Base-by-base conservation (phyloP, 2,797 vertebrate species). In the Prunella strophiata region DNA sequence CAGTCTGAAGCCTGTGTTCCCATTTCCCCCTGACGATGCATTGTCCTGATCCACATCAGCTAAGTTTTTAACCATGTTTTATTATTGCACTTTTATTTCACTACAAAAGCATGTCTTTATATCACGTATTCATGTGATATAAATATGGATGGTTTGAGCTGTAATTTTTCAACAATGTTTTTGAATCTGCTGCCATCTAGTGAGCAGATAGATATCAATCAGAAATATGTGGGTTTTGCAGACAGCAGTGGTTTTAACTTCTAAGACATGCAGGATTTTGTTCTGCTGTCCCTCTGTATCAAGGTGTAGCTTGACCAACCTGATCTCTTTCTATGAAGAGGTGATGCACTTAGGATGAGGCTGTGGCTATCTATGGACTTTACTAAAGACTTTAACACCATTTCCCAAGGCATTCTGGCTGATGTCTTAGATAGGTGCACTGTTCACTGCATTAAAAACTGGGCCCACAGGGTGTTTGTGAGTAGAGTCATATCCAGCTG, bases 131-230 rank as follows among this genome's bases (percentile, higher is more conserved):
- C 11, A 45, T 36, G 36, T 36, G 36, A 36, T 36, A 36, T 36
- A 36, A 36, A 36, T 36, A 36, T 1, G 13, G 10, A 21, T 34
- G 21, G 12, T 4, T 51, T 42, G 26, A 75, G 23, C 10, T 1
- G 7, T 2, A 3, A 11, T 36, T 80, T 88, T 80, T 5, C 22
- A 42, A 29, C 43, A 5, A 91, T 93, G 72, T 34, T 80, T 86
- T 92, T 90, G 84, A 89, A 94, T 92, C 36, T 96, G 85, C 90
- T 96, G 96, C 96, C 96, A 95, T 83, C 97, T 97, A 83, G 82
- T 85, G 97, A 78, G 19, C 23, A 78, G 20, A 59, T 73, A 78
- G 20, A 59, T 73, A 72, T 13, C 27, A 65, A 66, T 15, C 10
- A 61, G 62, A 68, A 68, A n/a, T 7, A 8, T 0, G 1, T 12